Evolutionary conservation across 2,888 invertebrate genomes (phyloP).

Genomic region (Altica lythri): DNA sequence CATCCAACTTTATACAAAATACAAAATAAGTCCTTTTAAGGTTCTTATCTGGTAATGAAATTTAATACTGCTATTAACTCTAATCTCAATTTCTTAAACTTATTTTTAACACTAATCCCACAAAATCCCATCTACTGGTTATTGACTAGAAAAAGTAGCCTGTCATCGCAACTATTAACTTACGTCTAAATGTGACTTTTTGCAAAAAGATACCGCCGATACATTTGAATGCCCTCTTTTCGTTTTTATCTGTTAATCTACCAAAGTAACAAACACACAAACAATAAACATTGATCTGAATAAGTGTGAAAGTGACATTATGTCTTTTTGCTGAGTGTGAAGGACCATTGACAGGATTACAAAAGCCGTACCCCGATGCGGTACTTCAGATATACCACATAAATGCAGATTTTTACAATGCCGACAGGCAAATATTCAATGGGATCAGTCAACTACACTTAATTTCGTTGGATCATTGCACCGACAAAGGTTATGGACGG

Average conservation of each 20-base stretch:
- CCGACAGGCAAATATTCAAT: conserved; percentile 47
- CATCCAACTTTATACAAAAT: too few relatives aligned
- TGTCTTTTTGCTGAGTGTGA: conserved; percentile 55
- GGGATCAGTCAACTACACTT: conserved; percentile 51
- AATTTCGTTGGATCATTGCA: conserved; percentile 52
- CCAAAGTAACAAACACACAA: conserved; percentile 54
- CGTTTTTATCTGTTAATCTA: conserved; percentile 31
- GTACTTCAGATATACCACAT: conserved; percentile 54
- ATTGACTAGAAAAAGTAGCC: conserved; percentile 9
- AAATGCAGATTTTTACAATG: conserved; percentile 38
- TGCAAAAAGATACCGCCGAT: conserved; percentile 12
- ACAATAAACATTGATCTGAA: conserved; percentile 52
- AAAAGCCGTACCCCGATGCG: conserved; percentile 55
- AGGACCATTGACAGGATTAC: conserved; percentile 52
- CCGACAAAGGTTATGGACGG: conserved; percentile 45
- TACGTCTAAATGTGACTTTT: too few relatives aligned
- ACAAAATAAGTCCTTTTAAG: too few relatives aligned
- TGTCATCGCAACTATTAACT: too few relatives aligned
- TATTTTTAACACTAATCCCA: too few relatives aligned
- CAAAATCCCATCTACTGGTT: conserved; percentile 5
- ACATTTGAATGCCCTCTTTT: conserved; percentile 20
- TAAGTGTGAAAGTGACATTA: conserved; percentile 57
- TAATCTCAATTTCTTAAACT: too few relatives aligned
- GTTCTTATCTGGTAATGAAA: too few relatives aligned
- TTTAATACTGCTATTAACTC: too few relatives aligned